A percentile compares a stretch with the other conserved stretches of the same genome.
phyloP scores from a whole-genome alignment of 2,797 vertebrate species.

The Myripristis murdjan region DNA sequence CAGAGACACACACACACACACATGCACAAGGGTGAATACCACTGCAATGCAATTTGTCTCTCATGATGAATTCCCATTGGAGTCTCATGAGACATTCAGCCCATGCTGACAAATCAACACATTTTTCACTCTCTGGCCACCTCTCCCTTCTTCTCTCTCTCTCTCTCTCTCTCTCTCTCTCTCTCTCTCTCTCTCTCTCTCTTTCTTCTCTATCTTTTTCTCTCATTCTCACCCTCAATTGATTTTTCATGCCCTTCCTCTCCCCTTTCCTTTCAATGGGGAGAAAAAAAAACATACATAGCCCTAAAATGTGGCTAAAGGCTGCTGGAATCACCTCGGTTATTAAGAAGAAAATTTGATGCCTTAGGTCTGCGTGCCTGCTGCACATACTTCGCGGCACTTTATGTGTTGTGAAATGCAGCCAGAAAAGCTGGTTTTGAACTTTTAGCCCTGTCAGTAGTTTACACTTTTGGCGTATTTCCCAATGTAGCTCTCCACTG shows the following conservation, averaged over 20 bases:
- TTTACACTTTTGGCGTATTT: conserved; percentile 28
- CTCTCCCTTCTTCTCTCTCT: conserved; percentile 24
- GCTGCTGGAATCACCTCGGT: conserved; percentile 39
- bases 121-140: conserved; percentile 73
- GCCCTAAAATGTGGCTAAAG: conserved; percentile 24
- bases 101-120: conserved; percentile 79
- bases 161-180: conserved; percentile 31
- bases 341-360: conserved; percentile 39
- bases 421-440: conserved; percentile 28
- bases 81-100: conserved; percentile 76
- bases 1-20: conserved; percentile 11
- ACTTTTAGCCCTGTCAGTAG: conserved; percentile 17
- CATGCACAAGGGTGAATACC: conserved; percentile 49
- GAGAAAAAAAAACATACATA: conserved; percentile 17
- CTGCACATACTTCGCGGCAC: background rate
- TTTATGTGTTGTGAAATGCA: conserved; percentile 31
- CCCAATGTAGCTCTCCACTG: background rate
- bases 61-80: conserved; percentile 77
- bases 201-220: conserved; percentile 14
- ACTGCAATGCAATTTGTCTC: conserved; percentile 78
- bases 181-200: conserved; percentile 31
- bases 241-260: conserved; percentile 56
- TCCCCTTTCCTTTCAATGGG: conserved; percentile 17
- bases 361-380: conserved; percentile 8
- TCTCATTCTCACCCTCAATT: conserved; percentile 53